Evolutionary conservation across 2,113 vertebrate genomes (phyloP), one percentile per base, ranked within the genome.

Genomic region (Menidia beryllina): DNA sequence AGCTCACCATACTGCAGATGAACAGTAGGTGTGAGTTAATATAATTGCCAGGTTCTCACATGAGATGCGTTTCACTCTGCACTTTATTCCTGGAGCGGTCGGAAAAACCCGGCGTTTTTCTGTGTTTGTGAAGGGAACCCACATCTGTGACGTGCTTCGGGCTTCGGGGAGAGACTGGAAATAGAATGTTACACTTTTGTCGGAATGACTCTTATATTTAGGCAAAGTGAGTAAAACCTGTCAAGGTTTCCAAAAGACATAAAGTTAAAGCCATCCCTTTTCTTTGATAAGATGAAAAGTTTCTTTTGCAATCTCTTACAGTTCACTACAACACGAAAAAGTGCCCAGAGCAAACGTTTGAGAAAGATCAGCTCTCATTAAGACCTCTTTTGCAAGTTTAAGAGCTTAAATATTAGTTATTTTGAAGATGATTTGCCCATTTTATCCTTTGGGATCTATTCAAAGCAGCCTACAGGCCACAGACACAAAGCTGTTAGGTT

Each of bases 41-140:
- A 67, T 85, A 86, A 88, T 81, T 84, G 64, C 58, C 66, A 45
- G 79, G 57, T 75, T 74, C 76, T 75, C 30, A 71, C 73, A 86
- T 76, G 69, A 87, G 81, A 81, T 72, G 49, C 65, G 74, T 73
- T 77, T 87, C 75, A 87, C 68, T 79, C 80, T 55, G 60, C 82
- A 85, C 84, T 68, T 82, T 66, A 66, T 76, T 83, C 77, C 52
- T 74, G 65, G 66, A 69, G 69, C 3, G 34, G 58, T 54, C 56
- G 47, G 39, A 53, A 72, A n/a, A 72, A 54, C 81, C 75, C 83
- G 82, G 75, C 85, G 82, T 79, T 68, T 86, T 72, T 64, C 54
- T 47, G 69, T 73, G 54, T 84, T 51, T 75, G 50, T 72, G 49
- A 66, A 36, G 25, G 72, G 65, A 71, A 63, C 66, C 48, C 20